A percentile compares a stretch with the other conserved stretches of the same genome.
Conservation (phyloP, 2,888 invertebrate species). For the Amphipoea oculea region DNA sequence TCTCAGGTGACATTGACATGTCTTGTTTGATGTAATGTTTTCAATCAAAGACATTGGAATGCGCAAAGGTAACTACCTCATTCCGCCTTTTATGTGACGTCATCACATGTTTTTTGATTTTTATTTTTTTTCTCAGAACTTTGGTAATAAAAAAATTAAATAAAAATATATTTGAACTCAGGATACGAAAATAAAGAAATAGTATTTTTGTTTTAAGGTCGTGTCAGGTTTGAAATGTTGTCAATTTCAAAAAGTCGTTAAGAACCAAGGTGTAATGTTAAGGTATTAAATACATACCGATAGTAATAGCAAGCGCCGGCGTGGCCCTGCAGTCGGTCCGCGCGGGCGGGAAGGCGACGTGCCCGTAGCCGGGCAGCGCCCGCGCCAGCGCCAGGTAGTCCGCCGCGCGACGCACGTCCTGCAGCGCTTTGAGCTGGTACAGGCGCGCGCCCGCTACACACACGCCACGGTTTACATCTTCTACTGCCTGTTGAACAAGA, state of each 20-base stretch:
- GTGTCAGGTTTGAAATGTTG: too few relatives aligned
- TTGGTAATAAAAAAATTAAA: too few relatives aligned
- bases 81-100: too few relatives aligned
- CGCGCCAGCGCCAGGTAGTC: slow-evolving; percentile 96
- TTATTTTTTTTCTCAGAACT: too few relatives aligned
- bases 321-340: slow-evolving; percentile 92
- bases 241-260: not conserved
- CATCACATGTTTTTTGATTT: too few relatives aligned
- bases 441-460: slow-evolving; percentile 97
- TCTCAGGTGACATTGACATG: too few relatives aligned
- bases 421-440: slow-evolving; percentile 98
- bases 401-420: slow-evolving; percentile 94
- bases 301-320: slow-evolving; percentile 92
- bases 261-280: not conserved
- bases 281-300: slow-evolving; percentile 16
- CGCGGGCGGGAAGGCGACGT: slow-evolving; percentile 98
- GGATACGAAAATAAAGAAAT: too few relatives aligned
- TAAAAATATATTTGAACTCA: too few relatives aligned
- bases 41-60: too few relatives aligned
- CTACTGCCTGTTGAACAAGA: slow-evolving; percentile 92
- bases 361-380: slow-evolving; percentile 97
- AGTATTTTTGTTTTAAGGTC: too few relatives aligned
- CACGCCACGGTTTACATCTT: slow-evolving; percentile 98
- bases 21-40: too few relatives aligned
- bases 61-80: too few relatives aligned